phyloP scores from a whole-genome alignment of 1,140 invertebrate genomes.

The Maniola jurtina region DNA sequence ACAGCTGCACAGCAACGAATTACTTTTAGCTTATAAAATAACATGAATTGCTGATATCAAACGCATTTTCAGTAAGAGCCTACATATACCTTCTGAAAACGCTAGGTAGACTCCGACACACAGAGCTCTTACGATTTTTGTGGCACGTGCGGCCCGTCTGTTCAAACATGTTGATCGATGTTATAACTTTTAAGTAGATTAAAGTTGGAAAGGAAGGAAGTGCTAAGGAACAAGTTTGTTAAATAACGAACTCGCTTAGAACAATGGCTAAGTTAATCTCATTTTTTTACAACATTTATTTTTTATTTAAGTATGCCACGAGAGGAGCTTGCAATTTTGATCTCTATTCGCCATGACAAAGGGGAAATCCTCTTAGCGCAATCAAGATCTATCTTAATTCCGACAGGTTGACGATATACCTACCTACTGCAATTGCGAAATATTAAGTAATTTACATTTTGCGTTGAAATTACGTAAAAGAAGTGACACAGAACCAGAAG shows the following conservation, averaged over 20 bases:
- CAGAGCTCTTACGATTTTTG: no score
- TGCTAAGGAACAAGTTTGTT: background rate
- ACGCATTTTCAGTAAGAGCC: no score
- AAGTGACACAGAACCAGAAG: constrained; percentile 31
- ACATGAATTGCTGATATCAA: no score
- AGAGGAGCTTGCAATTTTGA: background rate
- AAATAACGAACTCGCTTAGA: background rate
- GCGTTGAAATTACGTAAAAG: constrained; percentile 36
- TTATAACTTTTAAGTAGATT: no score
- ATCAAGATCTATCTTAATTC: background rate
- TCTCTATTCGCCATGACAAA: no score
- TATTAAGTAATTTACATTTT: constrained; percentile 18
- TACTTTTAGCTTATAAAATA: no score
- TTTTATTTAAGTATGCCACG: background rate
- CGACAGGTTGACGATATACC: constrained; percentile 18
- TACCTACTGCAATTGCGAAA: constrained; percentile 13
- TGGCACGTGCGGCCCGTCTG: no score
- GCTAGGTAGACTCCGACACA: no score
- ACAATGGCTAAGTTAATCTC: background rate
- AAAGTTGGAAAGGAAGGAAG: background rate
- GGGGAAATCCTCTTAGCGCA: no score
- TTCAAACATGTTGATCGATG: no score
- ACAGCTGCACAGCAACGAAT: no score
- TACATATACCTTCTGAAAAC: no score
- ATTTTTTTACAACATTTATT: background rate